A percentile compares a stretch with the other conserved stretches of the same genome.
Conservation (phyloP, 1,140 invertebrate species). For the Drosophila hydei region DNA sequence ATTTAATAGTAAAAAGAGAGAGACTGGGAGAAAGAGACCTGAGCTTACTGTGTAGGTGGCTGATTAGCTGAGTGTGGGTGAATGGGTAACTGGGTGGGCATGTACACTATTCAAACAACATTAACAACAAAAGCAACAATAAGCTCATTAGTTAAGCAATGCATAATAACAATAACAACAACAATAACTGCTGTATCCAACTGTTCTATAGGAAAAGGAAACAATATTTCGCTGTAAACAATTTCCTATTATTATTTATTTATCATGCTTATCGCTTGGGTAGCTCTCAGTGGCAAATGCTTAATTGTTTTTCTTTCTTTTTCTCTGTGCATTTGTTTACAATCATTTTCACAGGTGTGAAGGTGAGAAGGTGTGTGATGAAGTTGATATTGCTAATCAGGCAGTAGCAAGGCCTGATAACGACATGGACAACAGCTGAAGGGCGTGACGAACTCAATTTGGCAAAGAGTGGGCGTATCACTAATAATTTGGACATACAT, state of each 20-base stretch:
- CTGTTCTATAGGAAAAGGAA: conserved; percentile 46
- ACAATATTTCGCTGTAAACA: conserved; percentile 53
- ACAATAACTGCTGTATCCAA: neutral
- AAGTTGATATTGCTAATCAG: conserved; percentile 13
- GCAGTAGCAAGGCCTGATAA: neutral
- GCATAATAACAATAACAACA: conserved; percentile 40
- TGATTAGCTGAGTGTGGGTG: conserved; percentile 5
- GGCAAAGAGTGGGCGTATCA: conserved; percentile 1
- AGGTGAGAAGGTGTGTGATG: conserved; percentile 42
- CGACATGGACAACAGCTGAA: conserved; percentile 19
- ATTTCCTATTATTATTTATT: conserved; percentile 69
- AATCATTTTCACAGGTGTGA: conserved; percentile 42
- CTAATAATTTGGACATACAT: neutral
- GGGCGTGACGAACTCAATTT: conserved; percentile 13
- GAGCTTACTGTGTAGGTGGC: neutral
- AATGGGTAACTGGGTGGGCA: conserved; percentile 24
- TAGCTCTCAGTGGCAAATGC: conserved; percentile 40
- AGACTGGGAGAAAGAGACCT: neutral
- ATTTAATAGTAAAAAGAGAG: conserved; percentile 27
- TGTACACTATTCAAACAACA: conserved; percentile 20
- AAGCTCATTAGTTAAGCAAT: conserved; percentile 61
- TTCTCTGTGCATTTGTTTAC: conserved; percentile 1
- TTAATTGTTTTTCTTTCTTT: conserved; percentile 63
- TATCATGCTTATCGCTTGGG: conserved; percentile 58
- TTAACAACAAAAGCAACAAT: conserved; percentile 38